Base-by-base conservation (phyloP, 1,140 invertebrate species). In the Aphaenogaster rudis region DNA sequence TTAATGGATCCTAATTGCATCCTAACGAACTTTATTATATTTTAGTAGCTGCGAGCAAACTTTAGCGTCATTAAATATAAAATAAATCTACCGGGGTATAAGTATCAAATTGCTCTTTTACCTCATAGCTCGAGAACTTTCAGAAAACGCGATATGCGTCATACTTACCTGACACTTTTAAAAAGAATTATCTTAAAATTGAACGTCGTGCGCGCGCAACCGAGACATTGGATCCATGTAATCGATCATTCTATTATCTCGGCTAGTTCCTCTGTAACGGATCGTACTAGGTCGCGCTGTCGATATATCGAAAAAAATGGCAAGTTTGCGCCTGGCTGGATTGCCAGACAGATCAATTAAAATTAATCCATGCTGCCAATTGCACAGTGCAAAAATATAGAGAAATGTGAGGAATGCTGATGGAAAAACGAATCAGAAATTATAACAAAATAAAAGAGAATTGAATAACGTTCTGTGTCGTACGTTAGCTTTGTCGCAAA, bases 161-260 rank as follows among this genome's bases (percentile, higher is more conserved):
- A 63, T 50, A 48, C 42, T 84, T 61, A 21, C 79, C 9, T 17
- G 63, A 54, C 28, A 28, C n/a, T 82, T 82, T 86, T 50, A 28
- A 39, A 59, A 86, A 61, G 28, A 59, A 81, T 82, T n/a, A 61
- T 59, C 42, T 33, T 48, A 69, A 86, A 79, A 86, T 67, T 42
- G 64, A 81, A 69, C 36, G 45, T 57, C 63, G 36, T 8, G 39
- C 36, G 74, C 13, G 63, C 36, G 45, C 63, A 86, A 52, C 11
- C 79, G 54, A 6, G 33, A n/a, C 21, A 52, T 71, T 50, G 54
- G 45, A 82, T 84, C 36, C 15, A 50, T 67, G 80, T 42, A 76
- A 87, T 84, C 64, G 66, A 87, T 82, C 52, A 87, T 64, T 82
- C 74, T n/a, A 72, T 87, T 87, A 84, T 39, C 52, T 48, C 69